These are phyloP conservation scores for Hylaea fasciaria DNA, from an alignment of 2,888 invertebrate species.

Conservation along the genomic window DNA sequence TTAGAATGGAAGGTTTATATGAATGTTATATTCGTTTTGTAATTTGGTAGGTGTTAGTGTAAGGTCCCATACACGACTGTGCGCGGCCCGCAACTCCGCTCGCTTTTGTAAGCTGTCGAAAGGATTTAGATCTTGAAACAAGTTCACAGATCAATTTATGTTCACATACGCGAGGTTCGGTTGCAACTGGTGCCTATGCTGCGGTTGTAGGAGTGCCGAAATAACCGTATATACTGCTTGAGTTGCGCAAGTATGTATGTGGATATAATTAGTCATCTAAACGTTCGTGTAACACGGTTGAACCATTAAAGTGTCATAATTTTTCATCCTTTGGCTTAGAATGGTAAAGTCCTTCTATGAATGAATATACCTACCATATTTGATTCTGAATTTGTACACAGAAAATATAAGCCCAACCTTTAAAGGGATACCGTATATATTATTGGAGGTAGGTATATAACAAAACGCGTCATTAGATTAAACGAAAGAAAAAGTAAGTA, in stretches of 20 bases:
- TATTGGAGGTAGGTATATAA: no score
- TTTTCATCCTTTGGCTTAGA: not conserved
- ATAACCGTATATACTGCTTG: conserved; percentile 46
- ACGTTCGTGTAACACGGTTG: conserved; percentile 8
- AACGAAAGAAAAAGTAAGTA: no score
- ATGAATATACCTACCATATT: not conserved
- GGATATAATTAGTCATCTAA: conserved; percentile 30
- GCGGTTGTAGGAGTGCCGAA: conserved; percentile 53
- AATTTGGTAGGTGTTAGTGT: conserved; percentile 48
- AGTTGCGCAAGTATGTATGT: conserved; percentile 51
- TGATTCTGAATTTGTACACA: no score
- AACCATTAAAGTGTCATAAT: conserved; percentile 20
- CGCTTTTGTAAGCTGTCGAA: conserved; percentile 80
- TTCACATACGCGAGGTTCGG: conserved; percentile 46
- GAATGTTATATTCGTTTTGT: conserved; percentile 24
- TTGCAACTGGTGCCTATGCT: conserved; percentile 12
- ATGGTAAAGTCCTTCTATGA: not conserved
- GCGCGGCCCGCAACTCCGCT: conserved; percentile 60
- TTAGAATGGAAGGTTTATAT: not conserved
- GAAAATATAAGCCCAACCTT: no score
- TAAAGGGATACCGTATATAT: no score
- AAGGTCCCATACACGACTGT: conserved; percentile 66
- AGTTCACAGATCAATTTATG: conserved; percentile 72
- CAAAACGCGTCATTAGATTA: no score
- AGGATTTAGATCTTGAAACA: conserved; percentile 74